phyloP scores from a whole-genome alignment of 2,113 vertebrate genomes.

The Myotis davidii region DNA sequence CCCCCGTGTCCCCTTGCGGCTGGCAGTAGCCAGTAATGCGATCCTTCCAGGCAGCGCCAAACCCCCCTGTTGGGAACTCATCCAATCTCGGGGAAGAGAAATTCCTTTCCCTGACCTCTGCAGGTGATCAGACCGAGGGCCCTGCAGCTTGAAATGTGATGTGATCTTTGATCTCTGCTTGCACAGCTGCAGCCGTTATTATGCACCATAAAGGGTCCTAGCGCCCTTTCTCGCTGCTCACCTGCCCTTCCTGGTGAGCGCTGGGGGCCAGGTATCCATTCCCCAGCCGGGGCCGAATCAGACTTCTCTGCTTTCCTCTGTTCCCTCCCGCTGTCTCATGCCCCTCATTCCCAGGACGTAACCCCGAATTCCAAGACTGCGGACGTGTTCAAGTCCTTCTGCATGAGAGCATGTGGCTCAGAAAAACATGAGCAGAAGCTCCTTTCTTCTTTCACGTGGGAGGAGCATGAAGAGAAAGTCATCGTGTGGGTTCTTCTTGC shows the following conservation, averaged over 20 bases:
- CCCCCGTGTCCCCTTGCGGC: slow-evolving; percentile 66
- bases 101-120: slow-evolving; percentile 81
- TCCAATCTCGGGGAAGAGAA: slow-evolving; percentile 77
- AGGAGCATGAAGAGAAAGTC: not conserved
- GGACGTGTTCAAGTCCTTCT: slow-evolving; percentile 37
- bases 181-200: slow-evolving; percentile 77
- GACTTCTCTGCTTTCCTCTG: not conserved
- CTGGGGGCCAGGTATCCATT: slow-evolving; percentile 48
- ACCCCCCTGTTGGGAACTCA: slow-evolving; percentile 69
- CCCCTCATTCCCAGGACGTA: slow-evolving; percentile 24
- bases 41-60: slow-evolving; percentile 67
- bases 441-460: not conserved
- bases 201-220: slow-evolving; percentile 52
- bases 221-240: slow-evolving; percentile 38
- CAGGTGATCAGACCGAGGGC: slow-evolving; percentile 77
- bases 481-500: not conserved
- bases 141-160: slow-evolving; percentile 78
- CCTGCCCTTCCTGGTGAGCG: slow-evolving; percentile 52
- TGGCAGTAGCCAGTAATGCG: slow-evolving; percentile 79
- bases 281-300: not conserved
- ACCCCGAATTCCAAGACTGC: slow-evolving; percentile 40
- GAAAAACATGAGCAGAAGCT: not conserved
- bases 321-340: not conserved
- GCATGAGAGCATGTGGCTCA: slow-evolving; percentile 3
- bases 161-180: slow-evolving; percentile 82